Percentiles rank a stretch among this genome's conserved stretches.
These are phyloP conservation scores for Andricus quercusramuli DNA, from an alignment of 2,888 invertebrate species.

Conservation along the genomic window DNA sequence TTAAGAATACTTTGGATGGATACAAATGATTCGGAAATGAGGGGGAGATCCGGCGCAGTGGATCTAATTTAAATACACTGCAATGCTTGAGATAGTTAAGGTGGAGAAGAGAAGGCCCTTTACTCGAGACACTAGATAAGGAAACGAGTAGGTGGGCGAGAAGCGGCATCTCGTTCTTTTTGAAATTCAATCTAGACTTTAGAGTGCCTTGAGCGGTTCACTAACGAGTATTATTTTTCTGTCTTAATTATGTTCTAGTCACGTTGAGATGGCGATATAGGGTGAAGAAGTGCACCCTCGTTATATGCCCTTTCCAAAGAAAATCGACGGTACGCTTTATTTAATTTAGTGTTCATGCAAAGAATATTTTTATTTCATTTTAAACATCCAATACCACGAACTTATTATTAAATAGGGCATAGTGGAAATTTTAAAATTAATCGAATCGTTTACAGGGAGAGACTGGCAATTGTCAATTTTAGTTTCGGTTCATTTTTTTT, in stretches of 20 bases:
- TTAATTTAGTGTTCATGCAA: not conserved
- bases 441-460: too few species aligned
- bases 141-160: slow-evolving; percentile 4
- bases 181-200: slow-evolving; percentile 37
- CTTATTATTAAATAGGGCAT: not conserved
- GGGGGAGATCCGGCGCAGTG: not conserved
- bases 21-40: slow-evolving; percentile 32
- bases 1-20: not conserved
- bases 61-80: slow-evolving; percentile 25
- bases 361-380: too few species aligned
- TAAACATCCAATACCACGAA: not conserved
- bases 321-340: not conserved
- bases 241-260: slow-evolving; percentile 36
- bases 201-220: slow-evolving; percentile 36
- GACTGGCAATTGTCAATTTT: too few species aligned
- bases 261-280: slow-evolving; percentile 24
- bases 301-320: not conserved
- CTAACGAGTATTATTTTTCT: slow-evolving; percentile 40
- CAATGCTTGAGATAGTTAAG: slow-evolving; percentile 1
- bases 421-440: too few species aligned
- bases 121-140: slow-evolving; percentile 38
- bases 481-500: too few species aligned
- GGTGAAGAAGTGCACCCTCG: slow-evolving; percentile 16
- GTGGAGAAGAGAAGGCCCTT: slow-evolving; percentile 14
- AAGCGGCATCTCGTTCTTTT: slow-evolving; percentile 13